Percentiles rank a stretch among this genome's conserved stretches.
These are phyloP conservation scores for Enteromius trimaculatus DNA, from an alignment of 2,797 vertebrate species.

Conservation along the genomic window DNA sequence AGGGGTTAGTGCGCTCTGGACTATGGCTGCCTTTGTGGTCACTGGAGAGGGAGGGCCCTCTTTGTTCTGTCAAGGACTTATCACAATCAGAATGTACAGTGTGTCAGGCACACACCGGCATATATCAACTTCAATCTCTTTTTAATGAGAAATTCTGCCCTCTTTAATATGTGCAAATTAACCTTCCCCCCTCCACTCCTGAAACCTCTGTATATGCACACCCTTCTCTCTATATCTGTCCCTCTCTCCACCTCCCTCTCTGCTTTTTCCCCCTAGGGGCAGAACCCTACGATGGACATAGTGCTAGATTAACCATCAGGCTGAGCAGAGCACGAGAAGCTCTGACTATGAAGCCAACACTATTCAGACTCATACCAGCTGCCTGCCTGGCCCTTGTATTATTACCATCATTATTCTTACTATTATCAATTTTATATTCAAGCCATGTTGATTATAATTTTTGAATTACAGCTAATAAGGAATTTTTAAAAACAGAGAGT, in stretches of 20 bases:
- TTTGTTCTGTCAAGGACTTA: slow-evolving; percentile 85
- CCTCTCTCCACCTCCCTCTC: slow-evolving; percentile 24
- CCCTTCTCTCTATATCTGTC: slow-evolving; percentile 49
- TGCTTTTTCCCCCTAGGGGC: slow-evolving; percentile 61
- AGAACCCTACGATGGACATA: slow-evolving; percentile 53
- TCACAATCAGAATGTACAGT: slow-evolving; percentile 82
- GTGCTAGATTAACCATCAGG: slow-evolving; percentile 61
- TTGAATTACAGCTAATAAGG: slow-evolving; percentile 82
- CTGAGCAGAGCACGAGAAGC: slow-evolving; percentile 44
- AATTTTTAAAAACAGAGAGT: slow-evolving; percentile 77
- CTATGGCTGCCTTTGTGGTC: slow-evolving; percentile 50
- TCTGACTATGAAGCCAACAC: slow-evolving; percentile 41
- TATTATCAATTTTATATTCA: slow-evolving; percentile 73
- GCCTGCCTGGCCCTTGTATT: slow-evolving; percentile 62
- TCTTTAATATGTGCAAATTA: slow-evolving; percentile 87
- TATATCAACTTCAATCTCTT: slow-evolving; percentile 87
- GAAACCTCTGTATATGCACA: slow-evolving; percentile 51
- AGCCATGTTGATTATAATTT: slow-evolving; percentile 82
- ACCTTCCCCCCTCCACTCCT: slow-evolving; percentile 70
- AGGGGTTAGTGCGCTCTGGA: slow-evolving; percentile 24
- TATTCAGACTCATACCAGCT: slow-evolving; percentile 63
- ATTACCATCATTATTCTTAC: slow-evolving; percentile 77
- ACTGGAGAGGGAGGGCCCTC: slow-evolving; percentile 67
- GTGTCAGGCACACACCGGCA: slow-evolving; percentile 81
- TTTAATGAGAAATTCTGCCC: slow-evolving; percentile 86